Evolutionary conservation across 1,140 invertebrate genomes (phyloP).

Genomic region (Yoshiicerus persimilis): DNA sequence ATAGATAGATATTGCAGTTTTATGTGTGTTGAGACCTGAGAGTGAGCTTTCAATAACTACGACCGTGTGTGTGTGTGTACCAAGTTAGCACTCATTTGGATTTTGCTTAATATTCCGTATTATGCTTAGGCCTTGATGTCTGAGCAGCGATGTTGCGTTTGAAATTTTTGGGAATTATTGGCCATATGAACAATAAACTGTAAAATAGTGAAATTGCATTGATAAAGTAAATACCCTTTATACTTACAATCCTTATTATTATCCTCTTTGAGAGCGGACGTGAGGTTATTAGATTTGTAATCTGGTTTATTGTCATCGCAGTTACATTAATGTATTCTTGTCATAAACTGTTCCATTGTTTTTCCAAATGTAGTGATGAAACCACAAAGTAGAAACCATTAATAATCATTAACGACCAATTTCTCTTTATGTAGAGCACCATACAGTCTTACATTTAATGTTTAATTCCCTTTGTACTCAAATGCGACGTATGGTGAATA

Average conservation of each 20-base stretch:
- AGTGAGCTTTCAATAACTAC: too few species aligned
- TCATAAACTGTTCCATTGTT: background rate
- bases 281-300: background rate
- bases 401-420: slow-evolving; percentile 9
- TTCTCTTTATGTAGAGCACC: background rate
- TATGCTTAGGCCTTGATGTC: too few species aligned
- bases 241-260: background rate
- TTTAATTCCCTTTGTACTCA: background rate
- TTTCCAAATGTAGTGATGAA: background rate
- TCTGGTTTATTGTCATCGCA: background rate
- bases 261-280: background rate
- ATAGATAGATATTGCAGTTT: too few species aligned
- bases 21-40: too few species aligned
- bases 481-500: background rate
- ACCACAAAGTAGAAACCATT: slow-evolving; percentile 1
- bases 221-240: too few species aligned
- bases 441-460: background rate
- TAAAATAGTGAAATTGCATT: too few species aligned
- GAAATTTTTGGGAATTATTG: too few species aligned
- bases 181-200: too few species aligned
- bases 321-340: background rate
- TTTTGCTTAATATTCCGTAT: too few species aligned
- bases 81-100: too few species aligned
- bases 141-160: too few species aligned
- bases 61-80: too few species aligned